These are phyloP conservation scores for Rhabdomys dilectus DNA, from an alignment of 2,113 vertebrate species.

Conservation along the genomic window DNA sequence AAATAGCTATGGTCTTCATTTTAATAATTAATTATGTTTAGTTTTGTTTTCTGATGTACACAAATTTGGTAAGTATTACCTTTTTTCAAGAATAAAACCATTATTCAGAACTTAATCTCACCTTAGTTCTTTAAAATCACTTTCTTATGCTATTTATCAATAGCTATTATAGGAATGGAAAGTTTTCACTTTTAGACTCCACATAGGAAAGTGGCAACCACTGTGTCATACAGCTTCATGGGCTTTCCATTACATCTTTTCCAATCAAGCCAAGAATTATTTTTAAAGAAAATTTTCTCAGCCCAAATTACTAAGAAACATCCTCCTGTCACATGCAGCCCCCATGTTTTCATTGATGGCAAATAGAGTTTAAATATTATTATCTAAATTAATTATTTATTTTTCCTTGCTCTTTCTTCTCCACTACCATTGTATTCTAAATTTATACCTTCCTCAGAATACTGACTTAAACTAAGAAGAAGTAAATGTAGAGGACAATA, in stretches of 20 bases:
- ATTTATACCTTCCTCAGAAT: neutral
- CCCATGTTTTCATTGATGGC: neutral
- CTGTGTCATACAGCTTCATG: neutral
- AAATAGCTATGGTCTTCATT: slow-evolving; percentile 19
- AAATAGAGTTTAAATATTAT: slow-evolving; percentile 49
- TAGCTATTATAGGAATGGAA: neutral
- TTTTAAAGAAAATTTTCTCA: slow-evolving; percentile 51
- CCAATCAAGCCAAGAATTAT: neutral
- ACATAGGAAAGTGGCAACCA: neutral
- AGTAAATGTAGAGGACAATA: neutral
- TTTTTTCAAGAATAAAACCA: slow-evolving; percentile 41
- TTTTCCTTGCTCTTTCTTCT: neutral
- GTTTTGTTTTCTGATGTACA: neutral
- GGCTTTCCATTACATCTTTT: neutral
- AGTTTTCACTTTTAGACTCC: neutral
- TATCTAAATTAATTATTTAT: neutral
- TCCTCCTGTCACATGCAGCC: neutral
- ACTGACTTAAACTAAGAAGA: slow-evolving; percentile 15
- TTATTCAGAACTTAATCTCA: slow-evolving; percentile 53
- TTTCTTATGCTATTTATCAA: slow-evolving; percentile 24
- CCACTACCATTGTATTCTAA: neutral
- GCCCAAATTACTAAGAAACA: neutral
- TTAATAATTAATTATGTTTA: slow-evolving; percentile 56
- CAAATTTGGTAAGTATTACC: slow-evolving; percentile 41
- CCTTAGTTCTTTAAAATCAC: slow-evolving; percentile 51